These are phyloP conservation scores for Pontoporia blainvillei DNA, from an alignment of 2,113 vertebrate species.

Conservation along the genomic window DNA sequence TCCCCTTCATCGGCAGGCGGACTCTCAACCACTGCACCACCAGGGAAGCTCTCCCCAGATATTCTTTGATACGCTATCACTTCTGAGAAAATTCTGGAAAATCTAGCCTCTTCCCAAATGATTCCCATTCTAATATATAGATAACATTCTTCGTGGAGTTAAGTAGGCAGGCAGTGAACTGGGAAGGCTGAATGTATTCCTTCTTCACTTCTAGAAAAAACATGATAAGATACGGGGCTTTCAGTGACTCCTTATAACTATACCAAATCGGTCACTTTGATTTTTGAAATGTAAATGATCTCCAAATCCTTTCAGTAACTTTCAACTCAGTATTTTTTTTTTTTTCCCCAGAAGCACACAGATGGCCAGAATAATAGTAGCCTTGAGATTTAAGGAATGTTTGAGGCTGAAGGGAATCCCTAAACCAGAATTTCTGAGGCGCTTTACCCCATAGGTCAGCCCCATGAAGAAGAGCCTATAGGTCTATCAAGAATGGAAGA, in stretches of 20 bases:
- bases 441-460: not conserved
- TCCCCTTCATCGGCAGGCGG: too few relatives aligned
- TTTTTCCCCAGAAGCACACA: conserved; percentile 33
- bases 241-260: not conserved
- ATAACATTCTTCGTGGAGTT: not conserved
- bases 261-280: conserved; percentile 40
- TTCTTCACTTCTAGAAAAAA: not conserved
- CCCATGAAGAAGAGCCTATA: not conserved
- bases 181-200: not conserved
- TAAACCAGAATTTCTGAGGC: not conserved
- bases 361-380: conserved; percentile 46
- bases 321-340: conserved; percentile 36
- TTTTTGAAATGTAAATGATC: conserved; percentile 44
- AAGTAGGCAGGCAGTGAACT: not conserved
- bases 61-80: not conserved
- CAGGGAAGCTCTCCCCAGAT: not conserved
- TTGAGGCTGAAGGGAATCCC: conserved; percentile 14
- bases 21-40: too few relatives aligned
- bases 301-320: not conserved
- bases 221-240: not conserved
- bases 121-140: not conserved
- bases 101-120: not conserved
- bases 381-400: conserved; percentile 2
- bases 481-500: not conserved
- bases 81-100: not conserved